Evolutionary conservation across 2,888 invertebrate genomes (phyloP).

Genomic region (Pollenia amentaria): DNA sequence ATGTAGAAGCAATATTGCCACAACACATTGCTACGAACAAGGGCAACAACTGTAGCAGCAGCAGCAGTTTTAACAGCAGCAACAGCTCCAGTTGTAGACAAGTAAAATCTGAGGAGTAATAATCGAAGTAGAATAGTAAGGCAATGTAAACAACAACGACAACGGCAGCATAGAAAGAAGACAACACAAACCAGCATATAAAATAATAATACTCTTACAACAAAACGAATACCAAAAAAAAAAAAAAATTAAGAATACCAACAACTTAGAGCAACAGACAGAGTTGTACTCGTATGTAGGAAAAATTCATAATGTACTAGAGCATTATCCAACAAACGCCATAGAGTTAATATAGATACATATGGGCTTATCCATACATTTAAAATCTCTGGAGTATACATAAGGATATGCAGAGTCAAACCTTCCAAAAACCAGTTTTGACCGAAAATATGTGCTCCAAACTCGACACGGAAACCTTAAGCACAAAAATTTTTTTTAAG

Average conservation of each 20-base stretch:
- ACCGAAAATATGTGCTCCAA: too few relatives aligned
- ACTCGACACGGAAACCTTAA: too few relatives aligned
- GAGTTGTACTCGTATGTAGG: constrained; percentile 46
- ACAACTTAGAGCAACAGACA: constrained; percentile 59
- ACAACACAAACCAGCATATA: constrained; percentile 51
- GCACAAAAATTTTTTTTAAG: too few relatives aligned
- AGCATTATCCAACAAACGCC: constrained; percentile 27
- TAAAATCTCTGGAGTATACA: neutral
- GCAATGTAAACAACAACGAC: constrained; percentile 53
- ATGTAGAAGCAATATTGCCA: constrained; percentile 32
- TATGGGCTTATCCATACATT: constrained; percentile 37
- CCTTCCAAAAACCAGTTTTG: too few relatives aligned
- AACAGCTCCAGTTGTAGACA: constrained; percentile 60
- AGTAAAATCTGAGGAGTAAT: constrained; percentile 55
- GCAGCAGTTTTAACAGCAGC: constrained; percentile 23
- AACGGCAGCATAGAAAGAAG: constrained; percentile 25
- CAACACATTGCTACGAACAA: constrained; percentile 13
- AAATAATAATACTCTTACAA: constrained; percentile 60
- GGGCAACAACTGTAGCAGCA: constrained; percentile 21
- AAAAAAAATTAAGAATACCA: constrained; percentile 8
- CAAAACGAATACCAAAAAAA: constrained; percentile 29
- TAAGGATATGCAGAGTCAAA: too few relatives aligned
- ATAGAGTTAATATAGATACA: constrained; percentile 9
- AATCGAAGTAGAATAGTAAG: constrained; percentile 71
- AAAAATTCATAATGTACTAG: constrained; percentile 49